Evolutionary conservation across 2,888 invertebrate species (phyloP), one percentile per base, ranked within the genome.

Genomic region (Pristionchus arcanus): DNA sequence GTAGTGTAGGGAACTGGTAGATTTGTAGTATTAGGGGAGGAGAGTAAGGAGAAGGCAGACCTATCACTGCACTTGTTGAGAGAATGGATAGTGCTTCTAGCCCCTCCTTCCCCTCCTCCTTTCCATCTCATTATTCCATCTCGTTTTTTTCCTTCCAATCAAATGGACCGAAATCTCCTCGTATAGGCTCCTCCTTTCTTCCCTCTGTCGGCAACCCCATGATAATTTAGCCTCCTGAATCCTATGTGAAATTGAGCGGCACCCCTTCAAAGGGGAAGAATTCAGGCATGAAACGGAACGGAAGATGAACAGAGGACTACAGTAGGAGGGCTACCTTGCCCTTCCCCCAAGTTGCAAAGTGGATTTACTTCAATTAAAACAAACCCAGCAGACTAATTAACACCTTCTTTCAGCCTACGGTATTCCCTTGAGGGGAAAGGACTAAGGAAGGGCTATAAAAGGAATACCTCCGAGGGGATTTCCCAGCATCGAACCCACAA

Each of bases 401-500:
- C 74, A 42, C 25, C 55, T 81, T 49, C 81, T n/a, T n/a, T n/a
- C 16, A 16, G 15, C 53, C 53, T 53, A 83, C 53, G 28, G 81
- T 55, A 83, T 31, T 42, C 83, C 83, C 83, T 42, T 25, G 77
- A 53, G 49, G 53, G n/a, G 55, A 53, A n/a, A 34, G n/a, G 0
- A 31, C 55, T 15, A 19, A 21, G 37, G 66, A 87, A 49, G 87
- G 53, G 37, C 34, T 53, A 49, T 49, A 68, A 87, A 49, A 13
- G 53, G 25, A 25, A 16, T 90, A 84, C 94, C 94, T 42, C 93
- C 94, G 9, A 94, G 91, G 19, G 92, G 92, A 9, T 92, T 90
- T 13, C 92, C 92, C 84, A 94, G 93, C 59, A 91, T 91, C 9
- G 94, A 94, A 42, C 93, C 92, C 25, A 93, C 94, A 13, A 94